Base-by-base conservation (phyloP, 2,113 vertebrate genomes). In the Tragelaphus strepsiceros region DNA sequence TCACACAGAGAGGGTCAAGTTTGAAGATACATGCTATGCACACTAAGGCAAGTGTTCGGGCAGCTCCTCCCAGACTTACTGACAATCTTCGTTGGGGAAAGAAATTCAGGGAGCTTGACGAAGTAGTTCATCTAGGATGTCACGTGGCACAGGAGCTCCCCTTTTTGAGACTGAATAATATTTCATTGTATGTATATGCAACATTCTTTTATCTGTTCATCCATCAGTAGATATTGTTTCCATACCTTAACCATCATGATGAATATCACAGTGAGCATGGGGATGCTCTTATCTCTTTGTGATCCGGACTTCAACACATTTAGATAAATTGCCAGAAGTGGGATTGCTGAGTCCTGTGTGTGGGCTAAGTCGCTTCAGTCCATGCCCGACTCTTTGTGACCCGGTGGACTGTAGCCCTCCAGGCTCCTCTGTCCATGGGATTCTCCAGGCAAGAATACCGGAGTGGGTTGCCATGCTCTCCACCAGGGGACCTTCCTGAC, bases 81-180 rank as follows among this genome's bases (percentile, higher is more conserved):
- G 43, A 49, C 56, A 19, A 2, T 3, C 26, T 12, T 22, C 4
- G 6, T 0, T 2, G 2, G 13, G 39, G 32, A 2, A 49, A 90
- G 64, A 35, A 14, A 21, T n/a, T 30, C 87, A 26, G 2, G 4
- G 58, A 5, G 6, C 39, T 19, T 5, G 12, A 22, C 51, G 19
- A 0, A 74, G 16, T 7, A 21, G 35, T 54, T 62, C 22, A 64
- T 4, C 32, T 53, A 59, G 24, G 30, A 8, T 19, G 30, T 17
- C 19, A 5, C 6, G 39, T 51, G 56, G 4, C 13, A 8, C 46
- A 49, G 5, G 39, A 49, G 6, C 28, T 84, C 54, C 49, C 28
- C 32, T 59, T 26, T 54, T 39, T 10, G 53, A 54, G 62, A 22
- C 22, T 39, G n/a, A 74, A 43, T 77, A n/a, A 28, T 89, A 62